Evolutionary conservation across 2,888 invertebrate genomes (phyloP).

Genomic region (Cenopis cana): DNA sequence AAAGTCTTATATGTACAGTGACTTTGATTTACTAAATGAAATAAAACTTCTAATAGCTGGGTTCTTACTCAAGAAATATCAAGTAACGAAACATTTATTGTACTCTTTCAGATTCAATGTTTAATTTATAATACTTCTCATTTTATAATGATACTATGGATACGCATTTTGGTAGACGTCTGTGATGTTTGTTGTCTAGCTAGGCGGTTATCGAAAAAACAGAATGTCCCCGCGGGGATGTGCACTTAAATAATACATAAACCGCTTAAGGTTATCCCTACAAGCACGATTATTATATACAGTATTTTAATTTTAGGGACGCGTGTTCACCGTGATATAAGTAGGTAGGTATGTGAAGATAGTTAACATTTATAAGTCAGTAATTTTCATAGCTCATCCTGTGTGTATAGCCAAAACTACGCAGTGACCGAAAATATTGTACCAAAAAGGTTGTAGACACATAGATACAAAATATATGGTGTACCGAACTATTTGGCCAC

Average conservation of each 20-base stretch:
- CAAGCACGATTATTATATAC: not conserved
- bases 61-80: slow-evolving; percentile 22
- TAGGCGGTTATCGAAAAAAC: slow-evolving; percentile 29
- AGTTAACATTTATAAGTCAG: too few relatives aligned
- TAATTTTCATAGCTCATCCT: too few relatives aligned
- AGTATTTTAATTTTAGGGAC: not conserved
- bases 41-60: slow-evolving; percentile 10
- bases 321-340: not conserved
- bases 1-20: slow-evolving; percentile 34
- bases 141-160: slow-evolving; percentile 34
- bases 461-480: too few relatives aligned
- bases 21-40: slow-evolving; percentile 28
- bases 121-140: slow-evolving; percentile 28
- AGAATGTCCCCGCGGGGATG: slow-evolving; percentile 1
- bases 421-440: too few relatives aligned
- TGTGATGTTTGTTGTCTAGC: slow-evolving; percentile 43
- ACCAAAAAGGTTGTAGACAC: too few relatives aligned
- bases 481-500: too few relatives aligned
- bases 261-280: not conserved
- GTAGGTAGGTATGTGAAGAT: not conserved
- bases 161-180: slow-evolving; percentile 43
- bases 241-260: not conserved
- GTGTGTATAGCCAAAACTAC: too few relatives aligned
- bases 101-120: slow-evolving; percentile 41
- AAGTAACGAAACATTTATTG: slow-evolving; percentile 31